Evolutionary conservation across 2,113 vertebrate species (phyloP).

Genomic region (Notechis scutatus): DNA sequence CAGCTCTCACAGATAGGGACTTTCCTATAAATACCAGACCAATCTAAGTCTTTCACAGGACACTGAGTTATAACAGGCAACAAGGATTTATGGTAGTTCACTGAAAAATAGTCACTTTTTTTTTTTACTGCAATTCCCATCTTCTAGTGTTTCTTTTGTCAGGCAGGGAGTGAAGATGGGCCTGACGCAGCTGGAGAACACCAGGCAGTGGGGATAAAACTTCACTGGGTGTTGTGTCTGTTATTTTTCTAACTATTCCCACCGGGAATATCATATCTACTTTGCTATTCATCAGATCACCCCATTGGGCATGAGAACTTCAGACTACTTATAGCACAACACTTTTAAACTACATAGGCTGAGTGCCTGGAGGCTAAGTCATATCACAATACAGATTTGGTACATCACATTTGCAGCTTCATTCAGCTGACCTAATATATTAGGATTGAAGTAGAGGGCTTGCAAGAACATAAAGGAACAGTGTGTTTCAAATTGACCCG

Average conservation of each 20-base stretch:
- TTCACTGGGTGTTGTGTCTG: neutral
- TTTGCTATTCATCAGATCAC: neutral
- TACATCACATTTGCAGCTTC: neutral
- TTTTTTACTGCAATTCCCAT: neutral
- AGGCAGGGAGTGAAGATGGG: neutral
- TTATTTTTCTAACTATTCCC: neutral
- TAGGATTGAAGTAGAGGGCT: neutral
- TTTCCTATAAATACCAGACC: neutral
- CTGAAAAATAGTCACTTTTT: neutral
- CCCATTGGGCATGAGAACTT: neutral
- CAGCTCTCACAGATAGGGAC: neutral
- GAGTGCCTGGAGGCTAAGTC: neutral
- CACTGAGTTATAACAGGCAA: neutral
- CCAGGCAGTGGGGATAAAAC: neutral
- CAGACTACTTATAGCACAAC: neutral
- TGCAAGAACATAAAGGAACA: neutral
- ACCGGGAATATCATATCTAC: neutral
- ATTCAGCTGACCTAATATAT: neutral
- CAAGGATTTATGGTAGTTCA: neutral
- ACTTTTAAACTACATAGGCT: neutral
- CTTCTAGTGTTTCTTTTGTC: neutral
- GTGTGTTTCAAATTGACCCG: neutral
- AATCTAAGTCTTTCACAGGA: neutral
- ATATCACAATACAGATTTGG: neutral
- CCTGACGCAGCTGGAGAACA: neutral